A percentile compares a stretch with the other conserved stretches of the same genome.
Conservation (phyloP, 2,113 vertebrate species). For the Menura novaehollandiae region DNA sequence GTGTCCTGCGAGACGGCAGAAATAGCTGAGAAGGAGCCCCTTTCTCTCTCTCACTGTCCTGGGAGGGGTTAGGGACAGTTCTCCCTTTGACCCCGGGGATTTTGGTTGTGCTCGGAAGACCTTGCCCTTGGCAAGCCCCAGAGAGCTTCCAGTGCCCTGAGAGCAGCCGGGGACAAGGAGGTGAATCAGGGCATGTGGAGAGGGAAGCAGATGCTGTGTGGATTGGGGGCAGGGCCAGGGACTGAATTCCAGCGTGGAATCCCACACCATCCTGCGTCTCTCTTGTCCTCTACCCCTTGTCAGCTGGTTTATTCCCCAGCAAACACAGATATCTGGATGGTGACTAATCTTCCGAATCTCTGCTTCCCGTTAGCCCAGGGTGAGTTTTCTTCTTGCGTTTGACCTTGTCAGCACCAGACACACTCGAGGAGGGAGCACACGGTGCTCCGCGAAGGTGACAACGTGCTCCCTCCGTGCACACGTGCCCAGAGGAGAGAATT, state of each 20-base stretch:
- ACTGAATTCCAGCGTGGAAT: neutral
- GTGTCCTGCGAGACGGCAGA: neutral
- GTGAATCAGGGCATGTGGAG: neutral
- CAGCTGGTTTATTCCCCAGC: neutral
- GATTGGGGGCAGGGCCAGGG: neutral
- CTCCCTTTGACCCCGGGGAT: neutral
- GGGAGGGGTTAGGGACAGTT: neutral
- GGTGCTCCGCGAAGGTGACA: neutral
- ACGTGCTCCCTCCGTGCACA: fast-evolving
- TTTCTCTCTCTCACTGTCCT: neutral
- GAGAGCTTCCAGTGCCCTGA: neutral
- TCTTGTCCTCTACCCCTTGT: neutral
- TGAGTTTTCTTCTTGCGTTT: neutral
- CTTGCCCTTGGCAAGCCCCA: neutral
- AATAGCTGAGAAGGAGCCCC: neutral
- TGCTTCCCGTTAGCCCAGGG: neutral
- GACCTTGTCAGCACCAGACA: slow-evolving; percentile 1
- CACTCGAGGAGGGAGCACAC: neutral
- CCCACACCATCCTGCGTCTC: neutral
- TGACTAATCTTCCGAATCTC: slow-evolving; percentile 25
- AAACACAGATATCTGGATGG: neutral
- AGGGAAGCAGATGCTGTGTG: neutral
- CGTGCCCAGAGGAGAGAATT: neutral
- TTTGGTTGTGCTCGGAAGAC: neutral
- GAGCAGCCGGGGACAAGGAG: neutral